phyloP scores from a whole-genome alignment of 1,140 invertebrate species.

The Propsilocerus akamusi region DNA sequence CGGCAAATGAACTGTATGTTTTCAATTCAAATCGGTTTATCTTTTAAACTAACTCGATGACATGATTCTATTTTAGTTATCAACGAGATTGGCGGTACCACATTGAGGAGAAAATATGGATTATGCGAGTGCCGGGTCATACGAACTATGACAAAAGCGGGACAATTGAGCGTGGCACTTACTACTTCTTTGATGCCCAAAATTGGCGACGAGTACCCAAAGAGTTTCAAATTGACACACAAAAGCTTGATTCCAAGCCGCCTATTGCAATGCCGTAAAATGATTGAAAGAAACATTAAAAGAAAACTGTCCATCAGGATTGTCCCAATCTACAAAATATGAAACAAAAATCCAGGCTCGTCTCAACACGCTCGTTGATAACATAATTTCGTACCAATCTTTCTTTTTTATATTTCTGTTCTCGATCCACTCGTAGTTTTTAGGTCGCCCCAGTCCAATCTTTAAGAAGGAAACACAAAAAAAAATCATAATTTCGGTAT shows the following conservation, averaged over 20 bases:
- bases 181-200: constrained; percentile 96
- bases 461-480: too few relatives aligned
- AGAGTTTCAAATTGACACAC: constrained; percentile 94
- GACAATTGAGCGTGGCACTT: constrained; percentile 92
- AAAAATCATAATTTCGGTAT: too few relatives aligned
- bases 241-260: constrained; percentile 59
- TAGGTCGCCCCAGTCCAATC: too few relatives aligned
- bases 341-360: too few relatives aligned
- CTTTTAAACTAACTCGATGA: constrained; percentile 2
- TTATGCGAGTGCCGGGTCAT: constrained; percentile 87
- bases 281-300: background rate
- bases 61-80: constrained; percentile 40
- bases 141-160: constrained; percentile 77
- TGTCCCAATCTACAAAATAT: too few relatives aligned
- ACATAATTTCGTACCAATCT: too few relatives aligned
- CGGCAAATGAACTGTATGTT: constrained; percentile 89
- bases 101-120: constrained; percentile 97
- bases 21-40: background rate
- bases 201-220: constrained; percentile 92
- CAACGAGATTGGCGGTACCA: constrained; percentile 98
- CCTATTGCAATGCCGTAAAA: background rate
- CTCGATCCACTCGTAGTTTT: too few relatives aligned
- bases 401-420: too few relatives aligned
- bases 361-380: too few relatives aligned
- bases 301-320: too few relatives aligned